Conservation (phyloP, 2,888 invertebrate genomes). For the Xestia rhomboidea region DNA sequence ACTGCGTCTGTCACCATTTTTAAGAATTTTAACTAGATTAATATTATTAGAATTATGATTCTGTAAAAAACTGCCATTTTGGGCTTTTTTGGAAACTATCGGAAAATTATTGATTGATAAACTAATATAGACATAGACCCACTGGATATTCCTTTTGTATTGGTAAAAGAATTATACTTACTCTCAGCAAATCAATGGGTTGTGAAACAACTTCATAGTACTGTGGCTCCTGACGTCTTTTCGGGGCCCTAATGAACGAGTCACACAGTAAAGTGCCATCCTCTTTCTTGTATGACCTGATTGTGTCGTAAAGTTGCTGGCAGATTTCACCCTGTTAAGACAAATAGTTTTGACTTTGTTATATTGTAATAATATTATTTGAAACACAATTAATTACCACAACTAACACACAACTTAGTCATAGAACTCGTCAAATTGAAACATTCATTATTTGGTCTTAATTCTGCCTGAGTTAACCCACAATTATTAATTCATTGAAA, state of each 20-base stretch:
- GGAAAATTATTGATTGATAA: not conserved
- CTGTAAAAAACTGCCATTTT: not conserved
- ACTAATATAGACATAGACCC: not conserved
- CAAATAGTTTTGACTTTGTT: not conserved
- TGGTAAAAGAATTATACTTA: conserved; percentile 69
- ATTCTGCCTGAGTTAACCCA: not conserved
- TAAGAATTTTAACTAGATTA: too few relatives aligned
- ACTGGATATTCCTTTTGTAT: too few relatives aligned
- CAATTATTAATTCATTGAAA: not conserved
- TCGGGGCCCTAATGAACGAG: conserved; percentile 98
- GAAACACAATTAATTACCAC: too few relatives aligned
- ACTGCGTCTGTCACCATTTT: not conserved
- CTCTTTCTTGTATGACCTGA: conserved; percentile 97
- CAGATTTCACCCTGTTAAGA: conserved; percentile 93
- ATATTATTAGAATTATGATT: not conserved
- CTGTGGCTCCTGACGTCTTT: conserved; percentile 97
- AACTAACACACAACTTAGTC: too few relatives aligned
- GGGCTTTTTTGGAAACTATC: not conserved
- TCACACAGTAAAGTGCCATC: conserved; percentile 98
- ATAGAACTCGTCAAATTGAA: not conserved
- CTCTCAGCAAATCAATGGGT: conserved; percentile 97
- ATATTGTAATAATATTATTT: not conserved
- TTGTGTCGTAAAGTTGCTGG: conserved; percentile 97
- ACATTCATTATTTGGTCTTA: not conserved
- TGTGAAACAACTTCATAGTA: conserved; percentile 98